phyloP scores from a whole-genome alignment of 2,113 vertebrate species.

The Zapus hudsonius region DNA sequence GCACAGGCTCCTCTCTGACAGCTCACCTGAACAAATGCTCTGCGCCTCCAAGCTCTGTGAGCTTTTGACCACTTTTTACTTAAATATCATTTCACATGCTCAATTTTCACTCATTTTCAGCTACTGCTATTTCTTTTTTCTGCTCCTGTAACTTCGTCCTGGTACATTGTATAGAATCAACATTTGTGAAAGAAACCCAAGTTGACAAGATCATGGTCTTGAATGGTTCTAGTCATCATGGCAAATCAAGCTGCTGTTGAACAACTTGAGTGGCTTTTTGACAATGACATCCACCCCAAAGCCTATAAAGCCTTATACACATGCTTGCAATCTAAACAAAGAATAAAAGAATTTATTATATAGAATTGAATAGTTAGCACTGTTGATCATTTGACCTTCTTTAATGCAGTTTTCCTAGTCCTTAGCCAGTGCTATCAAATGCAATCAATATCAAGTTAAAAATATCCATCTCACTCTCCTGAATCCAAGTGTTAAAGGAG shows the following conservation, averaged over 20 bases:
- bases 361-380: neutral
- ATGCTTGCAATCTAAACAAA: slow-evolving; percentile 20
- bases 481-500: neutral
- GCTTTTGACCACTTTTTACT: neutral
- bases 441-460: neutral
- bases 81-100: neutral
- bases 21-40: neutral
- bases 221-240: neutral
- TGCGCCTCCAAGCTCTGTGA: neutral
- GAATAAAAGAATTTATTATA: neutral
- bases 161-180: neutral
- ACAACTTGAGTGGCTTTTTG: neutral
- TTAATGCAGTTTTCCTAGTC: neutral
- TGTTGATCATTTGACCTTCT: neutral
- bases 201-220: neutral
- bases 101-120: neutral
- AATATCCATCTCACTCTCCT: neutral
- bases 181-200: neutral
- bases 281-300: neutral
- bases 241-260: neutral
- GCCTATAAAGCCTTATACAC: neutral
- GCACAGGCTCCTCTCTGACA: neutral
- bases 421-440: neutral
- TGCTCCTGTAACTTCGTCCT: neutral
- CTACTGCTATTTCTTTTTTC: too few relatives aligned